A percentile compares a stretch with the other conserved stretches of the same genome.
Conservation (phyloP, 2,113 vertebrate species). For the Montifringilla adamsi region DNA sequence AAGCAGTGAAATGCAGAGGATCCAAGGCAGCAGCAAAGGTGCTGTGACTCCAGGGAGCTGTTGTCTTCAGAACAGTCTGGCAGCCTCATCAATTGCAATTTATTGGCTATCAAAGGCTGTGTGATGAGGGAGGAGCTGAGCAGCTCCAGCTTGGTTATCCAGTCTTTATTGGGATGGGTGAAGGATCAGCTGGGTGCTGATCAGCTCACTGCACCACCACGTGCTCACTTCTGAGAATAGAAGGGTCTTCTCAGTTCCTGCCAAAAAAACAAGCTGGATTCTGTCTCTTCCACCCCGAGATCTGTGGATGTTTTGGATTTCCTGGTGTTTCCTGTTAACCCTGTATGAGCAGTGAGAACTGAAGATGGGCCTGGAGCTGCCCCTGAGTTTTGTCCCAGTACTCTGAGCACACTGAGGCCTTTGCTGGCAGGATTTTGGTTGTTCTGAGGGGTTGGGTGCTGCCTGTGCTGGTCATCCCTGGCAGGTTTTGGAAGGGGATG, state of each 20-base stretch:
- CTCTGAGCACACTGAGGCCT: neutral
- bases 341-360: neutral
- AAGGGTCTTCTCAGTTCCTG: neutral
- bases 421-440: rapidly evolving
- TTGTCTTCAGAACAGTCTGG: neutral
- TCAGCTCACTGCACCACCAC: neutral
- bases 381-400: neutral
- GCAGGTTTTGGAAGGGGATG: neutral
- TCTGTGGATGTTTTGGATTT: neutral
- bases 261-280: neutral
- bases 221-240: neutral
- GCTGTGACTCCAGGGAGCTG: neutral
- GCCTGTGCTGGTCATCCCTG: neutral
- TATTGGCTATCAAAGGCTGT: neutral
- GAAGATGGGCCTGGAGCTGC: neutral
- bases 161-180: rapidly evolving
- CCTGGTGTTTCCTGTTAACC: neutral
- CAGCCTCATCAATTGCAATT: rapidly evolving
- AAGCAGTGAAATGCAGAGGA: neutral
- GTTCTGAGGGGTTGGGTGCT: neutral
- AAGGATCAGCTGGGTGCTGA: neutral
- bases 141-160: neutral
- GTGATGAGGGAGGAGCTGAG: neutral
- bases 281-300: neutral
- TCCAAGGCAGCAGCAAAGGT: neutral